Evolutionary conservation across 2,113 vertebrate species (phyloP).

Genomic region (Ameiurus melas): DNA sequence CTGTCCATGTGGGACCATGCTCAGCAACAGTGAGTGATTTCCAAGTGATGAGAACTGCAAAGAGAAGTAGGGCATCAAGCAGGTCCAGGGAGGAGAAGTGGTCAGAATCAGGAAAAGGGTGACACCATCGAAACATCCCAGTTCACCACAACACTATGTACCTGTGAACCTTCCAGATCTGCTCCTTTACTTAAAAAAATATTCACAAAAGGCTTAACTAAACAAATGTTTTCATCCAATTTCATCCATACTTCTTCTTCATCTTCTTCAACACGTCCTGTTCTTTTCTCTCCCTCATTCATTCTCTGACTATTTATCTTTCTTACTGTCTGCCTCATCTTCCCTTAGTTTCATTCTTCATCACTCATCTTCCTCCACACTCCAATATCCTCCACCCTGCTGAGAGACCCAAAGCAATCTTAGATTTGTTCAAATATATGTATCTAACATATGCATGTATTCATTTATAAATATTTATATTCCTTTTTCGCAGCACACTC

Average conservation of each 20-base stretch:
- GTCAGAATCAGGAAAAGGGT: too few relatives aligned
- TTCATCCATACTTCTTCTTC: not conserved
- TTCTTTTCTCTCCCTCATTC: not conserved
- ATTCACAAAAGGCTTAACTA: too few relatives aligned
- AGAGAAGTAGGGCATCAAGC: too few relatives aligned
- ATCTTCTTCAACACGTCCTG: not conserved
- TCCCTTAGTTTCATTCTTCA: not conserved
- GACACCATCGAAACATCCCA: too few relatives aligned
- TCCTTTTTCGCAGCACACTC: not conserved
- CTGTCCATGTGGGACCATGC: too few relatives aligned
- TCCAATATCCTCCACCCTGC: not conserved
- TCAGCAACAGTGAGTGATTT: too few relatives aligned
- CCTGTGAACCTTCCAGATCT: too few relatives aligned
- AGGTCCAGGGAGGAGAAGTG: too few relatives aligned
- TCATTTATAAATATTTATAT: slow-evolving; percentile 54
- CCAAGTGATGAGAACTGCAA: too few relatives aligned
- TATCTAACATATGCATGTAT: slow-evolving; percentile 52
- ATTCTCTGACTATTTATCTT: not conserved
- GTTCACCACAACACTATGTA: too few relatives aligned
- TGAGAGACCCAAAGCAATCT: slow-evolving; percentile 31
- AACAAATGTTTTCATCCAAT: too few relatives aligned
- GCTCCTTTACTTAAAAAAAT: too few relatives aligned
- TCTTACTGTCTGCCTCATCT: not conserved
- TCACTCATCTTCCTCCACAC: not conserved
- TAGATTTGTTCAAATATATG: slow-evolving; percentile 37